Conservation (phyloP, 2,113 vertebrate genomes). For the Meriones unguiculatus region DNA sequence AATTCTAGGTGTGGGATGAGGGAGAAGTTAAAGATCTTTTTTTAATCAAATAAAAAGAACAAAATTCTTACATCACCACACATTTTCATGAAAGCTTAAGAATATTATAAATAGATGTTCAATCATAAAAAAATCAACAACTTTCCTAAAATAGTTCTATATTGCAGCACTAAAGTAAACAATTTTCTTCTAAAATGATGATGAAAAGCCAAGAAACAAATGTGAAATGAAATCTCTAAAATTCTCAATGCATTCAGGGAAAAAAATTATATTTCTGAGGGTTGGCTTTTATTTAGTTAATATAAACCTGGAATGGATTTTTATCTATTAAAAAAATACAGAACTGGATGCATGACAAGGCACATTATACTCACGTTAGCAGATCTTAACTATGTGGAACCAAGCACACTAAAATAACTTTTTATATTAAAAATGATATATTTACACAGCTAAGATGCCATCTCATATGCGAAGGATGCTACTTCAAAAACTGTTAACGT, state of each 20-base stretch:
- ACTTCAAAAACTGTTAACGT: constrained; percentile 82
- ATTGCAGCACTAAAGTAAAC: not conserved
- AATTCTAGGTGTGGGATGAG: not conserved
- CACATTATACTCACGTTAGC: constrained; percentile 75
- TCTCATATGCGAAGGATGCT: constrained; percentile 77
- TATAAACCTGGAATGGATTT: constrained; percentile 82
- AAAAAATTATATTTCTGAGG: constrained; percentile 53
- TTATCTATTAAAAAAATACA: constrained; percentile 78
- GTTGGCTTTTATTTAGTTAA: constrained; percentile 79
- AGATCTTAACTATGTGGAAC: constrained; percentile 69
- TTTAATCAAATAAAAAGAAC: not conserved
- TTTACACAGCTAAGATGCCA: constrained; percentile 77
- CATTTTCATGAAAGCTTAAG: constrained; percentile 25
- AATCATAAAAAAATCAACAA: constrained; percentile 35
- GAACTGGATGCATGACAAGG: constrained; percentile 79
- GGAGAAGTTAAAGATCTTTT: not conserved
- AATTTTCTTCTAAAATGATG: constrained; percentile 43
- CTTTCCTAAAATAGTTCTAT: constrained; percentile 22
- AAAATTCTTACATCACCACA: constrained; percentile 50
- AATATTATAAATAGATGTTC: constrained; percentile 35
- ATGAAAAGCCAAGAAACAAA: constrained; percentile 63
- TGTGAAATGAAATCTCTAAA: constrained; percentile 64
- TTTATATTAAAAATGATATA: constrained; percentile 77
- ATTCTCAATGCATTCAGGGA: constrained; percentile 52
- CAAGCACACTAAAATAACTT: constrained; percentile 78